Percentiles rank a stretch among this genome's conserved stretches.
These are phyloP conservation scores for Acinonyx jubatus DNA, from an alignment of 2,113 vertebrate genomes.

Conservation along the genomic window DNA sequence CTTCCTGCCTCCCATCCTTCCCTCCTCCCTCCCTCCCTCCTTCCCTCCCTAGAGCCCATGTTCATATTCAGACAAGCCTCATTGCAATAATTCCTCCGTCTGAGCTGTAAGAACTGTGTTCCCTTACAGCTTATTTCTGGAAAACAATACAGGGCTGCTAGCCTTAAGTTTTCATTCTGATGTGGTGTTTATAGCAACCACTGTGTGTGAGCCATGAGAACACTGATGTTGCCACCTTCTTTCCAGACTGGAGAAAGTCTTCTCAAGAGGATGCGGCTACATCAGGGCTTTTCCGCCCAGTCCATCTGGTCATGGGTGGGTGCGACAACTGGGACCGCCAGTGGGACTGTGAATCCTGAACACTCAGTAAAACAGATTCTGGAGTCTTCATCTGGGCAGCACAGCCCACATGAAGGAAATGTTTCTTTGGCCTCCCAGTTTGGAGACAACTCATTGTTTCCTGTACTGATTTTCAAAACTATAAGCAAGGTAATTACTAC, in stretches of 20 bases:
- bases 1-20: background rate
- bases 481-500: background rate
- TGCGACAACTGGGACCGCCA: background rate
- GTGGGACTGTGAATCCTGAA: background rate
- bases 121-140: background rate
- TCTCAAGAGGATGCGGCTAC: background rate
- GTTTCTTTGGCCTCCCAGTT: background rate
- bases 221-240: background rate
- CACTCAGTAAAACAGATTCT: background rate
- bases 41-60: background rate
- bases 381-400: background rate
- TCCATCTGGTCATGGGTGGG: background rate
- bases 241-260: background rate
- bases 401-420: background rate
- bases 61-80: background rate
- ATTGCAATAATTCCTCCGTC: background rate
- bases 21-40: rapidly evolving
- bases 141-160: background rate
- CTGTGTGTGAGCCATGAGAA: background rate
- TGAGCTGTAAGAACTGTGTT: background rate
- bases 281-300: background rate
- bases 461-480: background rate
- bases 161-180: slow-evolving; percentile 1
- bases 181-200: background rate
- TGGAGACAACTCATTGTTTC: background rate